These are phyloP conservation scores for Tenthredo mesomela DNA, from an alignment of 2,888 invertebrate species.

Conservation along the genomic window DNA sequence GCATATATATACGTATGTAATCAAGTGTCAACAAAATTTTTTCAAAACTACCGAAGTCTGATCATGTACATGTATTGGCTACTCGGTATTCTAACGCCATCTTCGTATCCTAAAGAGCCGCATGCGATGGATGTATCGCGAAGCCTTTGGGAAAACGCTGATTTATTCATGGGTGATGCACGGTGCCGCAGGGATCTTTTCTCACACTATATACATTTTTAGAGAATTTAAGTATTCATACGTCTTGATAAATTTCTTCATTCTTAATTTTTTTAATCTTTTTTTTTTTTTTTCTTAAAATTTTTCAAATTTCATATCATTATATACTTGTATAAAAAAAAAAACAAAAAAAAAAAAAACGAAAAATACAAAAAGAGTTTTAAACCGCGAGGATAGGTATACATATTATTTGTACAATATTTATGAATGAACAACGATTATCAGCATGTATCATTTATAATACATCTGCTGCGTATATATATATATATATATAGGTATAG, in stretches of 20 bases:
- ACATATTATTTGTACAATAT: not conserved
- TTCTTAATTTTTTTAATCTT: not conserved
- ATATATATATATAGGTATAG: not conserved
- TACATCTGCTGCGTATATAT: no score
- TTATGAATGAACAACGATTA: no score
- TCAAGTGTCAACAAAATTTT: constrained; percentile 4
- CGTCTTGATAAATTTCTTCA: not conserved
- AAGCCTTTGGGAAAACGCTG: not conserved
- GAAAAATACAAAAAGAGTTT: no score
- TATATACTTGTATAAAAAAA: not conserved
- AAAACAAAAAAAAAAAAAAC: no score
- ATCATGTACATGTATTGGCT: constrained; percentile 1
- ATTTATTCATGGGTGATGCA: constrained; percentile 2
- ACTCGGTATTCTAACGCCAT: constrained; percentile 28
- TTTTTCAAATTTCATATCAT: not conserved
- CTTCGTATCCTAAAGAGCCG: not conserved
- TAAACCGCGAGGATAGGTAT: no score
- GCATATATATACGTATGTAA: not conserved
- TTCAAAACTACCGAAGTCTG: constrained; percentile 12
- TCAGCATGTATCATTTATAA: no score
- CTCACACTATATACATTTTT: not conserved
- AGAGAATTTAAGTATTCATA: not conserved
- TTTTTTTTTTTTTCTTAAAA: not conserved
- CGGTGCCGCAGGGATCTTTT: not conserved
- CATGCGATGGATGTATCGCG: not conserved